Percentiles rank a stretch among this genome's conserved stretches.
Conservation (phyloP, 1,140 invertebrate genomes). For the Camponotus floridanus region DNA sequence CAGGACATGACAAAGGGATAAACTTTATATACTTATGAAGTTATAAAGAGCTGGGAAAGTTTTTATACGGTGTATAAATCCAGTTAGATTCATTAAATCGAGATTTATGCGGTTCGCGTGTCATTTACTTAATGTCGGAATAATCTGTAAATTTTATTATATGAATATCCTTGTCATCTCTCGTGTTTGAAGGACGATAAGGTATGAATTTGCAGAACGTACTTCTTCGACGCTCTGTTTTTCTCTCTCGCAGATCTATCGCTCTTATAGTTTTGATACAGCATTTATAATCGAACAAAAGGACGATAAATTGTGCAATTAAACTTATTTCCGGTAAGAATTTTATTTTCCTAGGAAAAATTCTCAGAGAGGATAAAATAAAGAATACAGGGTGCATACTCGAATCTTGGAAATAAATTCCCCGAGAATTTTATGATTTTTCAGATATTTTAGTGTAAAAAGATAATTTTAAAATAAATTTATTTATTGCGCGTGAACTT, state of each 20-base stretch:
- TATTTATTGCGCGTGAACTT: too few relatives aligned
- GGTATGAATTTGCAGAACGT: conserved; percentile 16
- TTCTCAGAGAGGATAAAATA: background rate
- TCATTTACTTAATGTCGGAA: conserved; percentile 49
- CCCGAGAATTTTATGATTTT: too few relatives aligned
- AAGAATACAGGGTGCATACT: background rate
- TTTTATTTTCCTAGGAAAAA: background rate
- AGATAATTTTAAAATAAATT: too few relatives aligned
- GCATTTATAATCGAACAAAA: conserved; percentile 12
- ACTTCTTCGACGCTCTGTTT: background rate
- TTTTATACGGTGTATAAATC: conserved; percentile 25
- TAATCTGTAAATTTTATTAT: conserved; percentile 59
- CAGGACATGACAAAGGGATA: background rate
- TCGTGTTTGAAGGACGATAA: conserved; percentile 48
- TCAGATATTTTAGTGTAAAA: too few relatives aligned
- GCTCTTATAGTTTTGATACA: conserved; percentile 16
- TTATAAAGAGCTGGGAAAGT: conserved; percentile 54
- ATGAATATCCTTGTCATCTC: conserved; percentile 38
- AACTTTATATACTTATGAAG: conserved; percentile 17
- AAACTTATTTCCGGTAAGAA: background rate
- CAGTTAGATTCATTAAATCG: conserved; percentile 38
- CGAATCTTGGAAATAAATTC: too few relatives aligned
- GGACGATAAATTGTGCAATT: background rate
- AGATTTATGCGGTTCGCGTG: conserved; percentile 58
- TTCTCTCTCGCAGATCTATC: conserved; percentile 16